Evolutionary conservation across 2,888 invertebrate species (phyloP).

Genomic region (Pandemis cinnamomeana): DNA sequence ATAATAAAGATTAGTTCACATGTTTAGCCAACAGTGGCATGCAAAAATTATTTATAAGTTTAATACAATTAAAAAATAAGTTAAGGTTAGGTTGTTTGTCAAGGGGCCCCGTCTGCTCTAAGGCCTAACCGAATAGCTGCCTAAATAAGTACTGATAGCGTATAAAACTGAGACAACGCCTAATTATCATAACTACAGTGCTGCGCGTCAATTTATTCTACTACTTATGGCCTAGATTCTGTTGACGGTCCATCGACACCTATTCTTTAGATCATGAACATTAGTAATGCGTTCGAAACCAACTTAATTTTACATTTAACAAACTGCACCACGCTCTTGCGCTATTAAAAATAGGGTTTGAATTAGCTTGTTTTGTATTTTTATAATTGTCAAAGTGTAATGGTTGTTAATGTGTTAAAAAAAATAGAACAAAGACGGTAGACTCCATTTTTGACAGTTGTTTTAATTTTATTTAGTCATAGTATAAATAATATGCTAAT

Average conservation of each 20-base stretch:
- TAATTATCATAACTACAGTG: conserved; percentile 44
- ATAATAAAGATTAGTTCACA: too few relatives aligned
- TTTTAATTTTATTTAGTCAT: conserved; percentile 44
- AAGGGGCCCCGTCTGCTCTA: not conserved
- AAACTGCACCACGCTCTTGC: not conserved
- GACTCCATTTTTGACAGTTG: conserved; percentile 47
- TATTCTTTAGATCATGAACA: conserved; percentile 43
- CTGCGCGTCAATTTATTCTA: conserved; percentile 48
- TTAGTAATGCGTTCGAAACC: conserved; percentile 30
- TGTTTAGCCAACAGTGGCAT: too few relatives aligned
- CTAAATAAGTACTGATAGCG: conserved; percentile 20
- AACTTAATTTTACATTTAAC: not conserved
- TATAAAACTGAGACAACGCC: conserved; percentile 12
- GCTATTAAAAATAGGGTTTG: not conserved
- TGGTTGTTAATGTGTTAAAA: conserved; percentile 37
- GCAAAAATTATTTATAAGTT: too few relatives aligned
- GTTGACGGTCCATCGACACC: conserved; percentile 53
- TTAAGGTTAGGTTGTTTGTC: not conserved
- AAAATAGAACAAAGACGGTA: conserved; percentile 51
- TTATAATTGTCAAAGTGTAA: conserved; percentile 5
- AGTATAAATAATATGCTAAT: conserved; percentile 39
- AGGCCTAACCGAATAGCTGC: not conserved
- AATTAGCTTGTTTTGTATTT: not conserved
- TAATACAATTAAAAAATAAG: too few relatives aligned
- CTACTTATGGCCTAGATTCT: conserved; percentile 49